phyloP scores from a whole-genome alignment of 2,888 invertebrate genomes.

The Druceiella hillmani region DNA sequence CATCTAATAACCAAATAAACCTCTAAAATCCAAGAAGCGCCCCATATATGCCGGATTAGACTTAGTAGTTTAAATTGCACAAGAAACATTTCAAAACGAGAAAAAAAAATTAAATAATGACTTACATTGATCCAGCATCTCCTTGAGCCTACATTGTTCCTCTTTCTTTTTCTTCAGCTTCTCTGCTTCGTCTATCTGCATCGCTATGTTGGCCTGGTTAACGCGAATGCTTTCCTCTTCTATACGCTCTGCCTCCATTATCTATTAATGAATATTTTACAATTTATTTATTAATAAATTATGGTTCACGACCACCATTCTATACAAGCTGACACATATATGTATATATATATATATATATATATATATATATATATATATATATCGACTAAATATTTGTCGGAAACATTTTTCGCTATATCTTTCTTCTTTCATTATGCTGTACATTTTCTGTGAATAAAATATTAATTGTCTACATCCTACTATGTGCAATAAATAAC shows the following conservation, averaged over 20 bases:
- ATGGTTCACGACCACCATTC: not conserved
- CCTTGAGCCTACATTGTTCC: constrained; percentile 49
- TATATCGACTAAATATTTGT: too few species aligned
- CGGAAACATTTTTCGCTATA: too few species aligned
- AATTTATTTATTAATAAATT: not conserved
- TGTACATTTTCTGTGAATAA: too few species aligned
- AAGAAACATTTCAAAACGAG: not conserved
- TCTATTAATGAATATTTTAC: constrained; percentile 27
- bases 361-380: too few species aligned
- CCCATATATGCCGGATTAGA: too few species aligned
- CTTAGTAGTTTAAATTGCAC: not conserved
- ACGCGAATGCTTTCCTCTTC: constrained; percentile 61
- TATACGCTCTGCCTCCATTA: constrained; percentile 59
- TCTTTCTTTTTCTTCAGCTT: constrained; percentile 51
- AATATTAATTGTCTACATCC: too few species aligned
- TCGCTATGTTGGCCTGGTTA: constrained; percentile 57
- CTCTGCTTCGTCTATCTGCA: constrained; percentile 59
- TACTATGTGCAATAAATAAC: too few species aligned
- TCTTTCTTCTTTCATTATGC: too few species aligned
- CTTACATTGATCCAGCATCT: constrained; percentile 51
- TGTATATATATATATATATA: not conserved
- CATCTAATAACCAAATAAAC: too few species aligned
- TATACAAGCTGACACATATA: not conserved
- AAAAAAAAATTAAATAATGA: not conserved
- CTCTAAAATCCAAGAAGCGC: too few species aligned